Evolutionary conservation across 2,888 invertebrate species (phyloP), one percentile per base, ranked within the genome.

Genomic region (Dastarcus helophoroides): DNA sequence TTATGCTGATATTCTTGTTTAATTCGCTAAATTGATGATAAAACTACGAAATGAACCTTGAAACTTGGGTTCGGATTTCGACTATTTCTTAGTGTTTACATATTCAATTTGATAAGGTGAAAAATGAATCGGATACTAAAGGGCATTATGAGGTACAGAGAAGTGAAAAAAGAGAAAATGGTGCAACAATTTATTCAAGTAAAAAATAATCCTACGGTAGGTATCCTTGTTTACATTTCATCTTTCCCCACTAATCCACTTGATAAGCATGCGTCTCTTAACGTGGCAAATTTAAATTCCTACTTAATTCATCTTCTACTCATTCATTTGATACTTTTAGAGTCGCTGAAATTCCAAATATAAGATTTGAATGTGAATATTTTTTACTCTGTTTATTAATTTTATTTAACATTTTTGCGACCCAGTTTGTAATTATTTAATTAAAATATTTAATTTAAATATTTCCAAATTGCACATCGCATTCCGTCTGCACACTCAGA

Each of bases 101-200:
- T n/a, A n/a, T n/a, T n/a, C n/a, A n/a, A n/a, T n/a, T n/a, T n/a
- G n/a, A n/a, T n/a, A n/a, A n/a, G n/a, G n/a, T n/a, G n/a, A n/a
- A n/a, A n/a, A n/a, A 89, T 91, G 86, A 86, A 90, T 51, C 74
- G 82, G 62, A 83, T 93, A 56, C 64, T 93, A 43, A 74, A 80
- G 55, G 93, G 93, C 29, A 82, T 93, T 31, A 86, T 93, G 77
- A 75, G 79, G 51, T 94, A 91, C 60, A 73, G 90, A 36, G 72
- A 78, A 38, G 74, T 81, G 33, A 81, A 83, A 43, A 72, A 84
- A 41, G 76, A 79, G 37, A 76, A 73, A 51, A 89, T 91, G 89
- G 85, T 94, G 16, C 78, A 88, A 64, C 90, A 94, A 63, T 94
- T 94, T 64, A 69, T 84, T 60, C 69, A 79, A 71, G 88, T 94